Evolutionary conservation across 1,140 invertebrate species (phyloP), one percentile per base, ranked within the genome.

Genomic region (Mycetomoellerius zeteki): DNA sequence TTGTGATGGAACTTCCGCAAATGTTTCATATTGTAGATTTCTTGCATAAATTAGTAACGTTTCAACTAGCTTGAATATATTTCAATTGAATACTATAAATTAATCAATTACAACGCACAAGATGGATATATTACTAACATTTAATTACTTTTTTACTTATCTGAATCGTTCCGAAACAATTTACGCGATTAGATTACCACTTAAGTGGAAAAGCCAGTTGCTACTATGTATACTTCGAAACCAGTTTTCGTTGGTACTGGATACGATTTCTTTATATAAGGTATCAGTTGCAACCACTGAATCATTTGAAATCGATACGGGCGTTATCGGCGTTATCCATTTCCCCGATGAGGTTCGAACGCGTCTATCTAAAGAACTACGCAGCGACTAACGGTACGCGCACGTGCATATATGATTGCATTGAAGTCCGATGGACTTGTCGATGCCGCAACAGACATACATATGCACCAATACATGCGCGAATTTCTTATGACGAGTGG

Each of bases 391-490:
- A 92, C 91, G 91, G 91, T 91, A 89, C 75, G 56, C 76, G 82
- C 58, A 72, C 84, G 80, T 84, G 85, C 85, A 89, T 90, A 87
- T 88, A 87, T 72, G 90, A 91, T 91, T 88, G 90, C 89, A 65
- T 78, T 75, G 82, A 52, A 77, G 56, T 8, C 12, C 69, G 80
- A 67, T 64, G 71, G 88, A 86, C 69, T 84, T 62, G 80, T 75
- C 80, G 69, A 84, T 75, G 72, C 54, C 67, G 62, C 33, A 85
- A 75, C 71, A 85, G 24, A 47, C 82, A 77, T 65, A 67, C 24
- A 76, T 76, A 72, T 54, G 56, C 54, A 86, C 27, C 30, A n/a
- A 33, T 21, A 69, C 56, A 54, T 60, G 62, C 37, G 14, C 33
- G 60, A 56, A 43, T 85, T 87, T 86, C 88, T 89, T 89, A 78